These are phyloP conservation scores for Harpegnathos saltator DNA, from an alignment of 1,140 invertebrate genomes.

Conservation along the genomic window DNA sequence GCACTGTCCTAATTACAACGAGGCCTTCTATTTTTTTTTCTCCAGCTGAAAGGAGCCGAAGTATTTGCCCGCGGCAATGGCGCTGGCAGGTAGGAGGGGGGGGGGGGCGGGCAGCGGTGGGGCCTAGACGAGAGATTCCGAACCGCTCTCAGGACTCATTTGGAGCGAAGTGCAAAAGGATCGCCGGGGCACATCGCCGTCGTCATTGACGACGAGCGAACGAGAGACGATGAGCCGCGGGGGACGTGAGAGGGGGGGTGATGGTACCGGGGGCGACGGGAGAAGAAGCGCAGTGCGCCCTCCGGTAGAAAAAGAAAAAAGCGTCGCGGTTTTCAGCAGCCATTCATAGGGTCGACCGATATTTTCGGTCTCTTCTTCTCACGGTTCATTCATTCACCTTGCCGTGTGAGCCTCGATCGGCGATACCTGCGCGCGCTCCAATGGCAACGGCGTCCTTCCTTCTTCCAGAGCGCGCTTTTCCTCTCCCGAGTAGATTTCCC, in stretches of 20 bases:
- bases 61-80: constrained; percentile 81
- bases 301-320: constrained; percentile 55
- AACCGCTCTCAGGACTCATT: constrained; percentile 78
- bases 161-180: constrained; percentile 80
- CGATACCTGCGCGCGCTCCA: constrained; percentile 66
- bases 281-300: constrained; percentile 51
- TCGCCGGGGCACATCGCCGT: constrained; percentile 79
- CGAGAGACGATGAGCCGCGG: constrained; percentile 1
- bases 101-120: constrained; percentile 61
- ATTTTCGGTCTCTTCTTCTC: constrained; percentile 78
- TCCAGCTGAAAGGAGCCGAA: constrained; percentile 84
- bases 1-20: constrained; percentile 86
- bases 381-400: constrained; percentile 82
- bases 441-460: constrained; percentile 19
- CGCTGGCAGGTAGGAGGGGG: too few relatives aligned
- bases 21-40: constrained; percentile 81
- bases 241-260: neutral
- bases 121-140: constrained; percentile 81
- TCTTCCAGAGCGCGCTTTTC: constrained; percentile 44
- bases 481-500: constrained; percentile 40
- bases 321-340: constrained; percentile 79
- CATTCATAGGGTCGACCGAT: constrained; percentile 77
- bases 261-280: constrained; percentile 2
- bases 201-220: constrained; percentile 57
- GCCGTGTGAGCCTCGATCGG: constrained; percentile 79